These are phyloP conservation scores for Ptychodera flava DNA, from an alignment of 35 echinoderm and acorn worm genomes.

Conservation along the genomic window DNA sequence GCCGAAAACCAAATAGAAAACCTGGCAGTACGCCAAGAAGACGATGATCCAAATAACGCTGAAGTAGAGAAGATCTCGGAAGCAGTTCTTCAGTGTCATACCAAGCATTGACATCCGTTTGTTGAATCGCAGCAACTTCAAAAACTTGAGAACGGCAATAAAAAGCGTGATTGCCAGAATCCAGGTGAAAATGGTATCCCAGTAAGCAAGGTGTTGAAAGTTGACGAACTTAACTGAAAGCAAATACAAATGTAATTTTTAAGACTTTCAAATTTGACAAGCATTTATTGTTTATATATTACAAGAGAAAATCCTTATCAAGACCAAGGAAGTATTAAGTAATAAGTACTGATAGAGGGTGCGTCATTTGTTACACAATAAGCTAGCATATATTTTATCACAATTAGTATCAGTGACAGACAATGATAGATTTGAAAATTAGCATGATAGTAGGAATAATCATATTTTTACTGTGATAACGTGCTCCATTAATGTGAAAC, in stretches of 20 bases:
- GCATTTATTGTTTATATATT: too few relatives aligned
- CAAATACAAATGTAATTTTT: neutral
- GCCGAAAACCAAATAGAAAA: slow-evolving; percentile 39
- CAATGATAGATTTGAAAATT: too few relatives aligned
- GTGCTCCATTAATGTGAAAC: too few relatives aligned
- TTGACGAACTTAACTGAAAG: slow-evolving; percentile 42
- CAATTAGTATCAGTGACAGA: too few relatives aligned
- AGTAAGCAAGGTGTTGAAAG: slow-evolving; percentile 57
- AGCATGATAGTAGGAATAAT: too few relatives aligned
- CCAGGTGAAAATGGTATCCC: slow-evolving; percentile 50
- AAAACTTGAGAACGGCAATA: slow-evolving; percentile 38
- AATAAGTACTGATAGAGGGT: too few relatives aligned
- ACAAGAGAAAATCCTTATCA: too few relatives aligned
- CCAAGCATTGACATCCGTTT: slow-evolving; percentile 33
- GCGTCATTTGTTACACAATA: too few relatives aligned
- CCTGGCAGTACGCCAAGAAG: slow-evolving; percentile 36
- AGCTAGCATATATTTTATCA: too few relatives aligned
- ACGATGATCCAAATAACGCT: slow-evolving; percentile 43
- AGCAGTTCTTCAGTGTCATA: slow-evolving; percentile 12
- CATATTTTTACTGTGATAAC: too few relatives aligned
- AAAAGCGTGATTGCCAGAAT: slow-evolving; percentile 28
- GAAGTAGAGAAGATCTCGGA: slow-evolving; percentile 40
- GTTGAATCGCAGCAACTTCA: slow-evolving; percentile 44
- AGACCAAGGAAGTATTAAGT: too few relatives aligned
- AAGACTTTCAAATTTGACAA: slow-evolving; percentile 34